Evolutionary conservation across 2,797 vertebrate genomes (phyloP).

Genomic region (Acipenser oxyrinchus): DNA sequence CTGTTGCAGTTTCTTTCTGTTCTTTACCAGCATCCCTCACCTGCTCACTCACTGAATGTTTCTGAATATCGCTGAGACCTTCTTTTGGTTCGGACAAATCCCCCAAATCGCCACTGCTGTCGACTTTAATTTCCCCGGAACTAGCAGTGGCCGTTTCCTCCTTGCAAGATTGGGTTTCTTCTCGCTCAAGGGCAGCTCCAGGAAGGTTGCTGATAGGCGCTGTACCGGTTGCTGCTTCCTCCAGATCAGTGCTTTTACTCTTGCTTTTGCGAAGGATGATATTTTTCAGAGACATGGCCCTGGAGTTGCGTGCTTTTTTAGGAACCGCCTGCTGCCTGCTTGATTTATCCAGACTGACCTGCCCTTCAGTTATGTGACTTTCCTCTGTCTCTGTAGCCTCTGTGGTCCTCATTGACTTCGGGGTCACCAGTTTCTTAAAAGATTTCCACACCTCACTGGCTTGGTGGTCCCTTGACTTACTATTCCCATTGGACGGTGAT

Average conservation of each 20-base stretch:
- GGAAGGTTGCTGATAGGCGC: conserved; percentile 1
- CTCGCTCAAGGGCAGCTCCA: not conserved
- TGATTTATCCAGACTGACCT: too few species aligned
- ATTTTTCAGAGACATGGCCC: conserved; percentile 69
- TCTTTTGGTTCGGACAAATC: too few species aligned
- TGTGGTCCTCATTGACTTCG: conserved; percentile 51
- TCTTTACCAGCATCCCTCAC: too few species aligned
- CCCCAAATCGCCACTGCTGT: too few species aligned
- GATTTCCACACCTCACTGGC: conserved; percentile 71
- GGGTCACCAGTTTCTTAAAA: conserved; percentile 68
- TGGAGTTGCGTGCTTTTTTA: conserved; percentile 62
- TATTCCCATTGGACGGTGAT: conserved; percentile 33
- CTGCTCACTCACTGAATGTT: too few species aligned
- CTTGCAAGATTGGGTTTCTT: too few species aligned
- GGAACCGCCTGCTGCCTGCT: conserved; percentile 32
- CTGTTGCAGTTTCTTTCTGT: too few species aligned
- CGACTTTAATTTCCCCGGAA: too few species aligned
- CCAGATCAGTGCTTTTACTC: conserved; percentile 55
- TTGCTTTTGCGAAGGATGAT: conserved; percentile 71
- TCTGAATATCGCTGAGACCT: too few species aligned
- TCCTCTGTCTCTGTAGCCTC: too few species aligned
- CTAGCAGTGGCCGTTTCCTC: too few species aligned
- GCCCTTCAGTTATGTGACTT: too few species aligned
- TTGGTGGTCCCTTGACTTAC: conserved; percentile 47
- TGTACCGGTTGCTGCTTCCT: conserved; percentile 29